phyloP scores from a whole-genome alignment of 2,113 vertebrate genomes.

The Sciurus niger region DNA sequence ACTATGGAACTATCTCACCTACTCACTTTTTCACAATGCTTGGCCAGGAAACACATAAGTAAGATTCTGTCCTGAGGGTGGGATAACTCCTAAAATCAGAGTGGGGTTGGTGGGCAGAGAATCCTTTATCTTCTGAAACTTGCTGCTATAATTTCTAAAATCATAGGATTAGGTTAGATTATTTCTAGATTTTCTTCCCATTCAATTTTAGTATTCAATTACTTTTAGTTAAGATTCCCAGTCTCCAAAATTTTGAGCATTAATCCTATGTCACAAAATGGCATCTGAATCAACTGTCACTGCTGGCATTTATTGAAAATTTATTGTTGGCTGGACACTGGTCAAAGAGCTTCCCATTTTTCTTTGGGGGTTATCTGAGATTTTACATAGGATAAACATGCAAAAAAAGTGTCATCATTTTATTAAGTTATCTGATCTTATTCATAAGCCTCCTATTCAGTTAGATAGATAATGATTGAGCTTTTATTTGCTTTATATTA shows the following conservation, averaged over 20 bases:
- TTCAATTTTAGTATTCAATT: neutral
- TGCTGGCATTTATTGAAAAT: slow-evolving; percentile 6
- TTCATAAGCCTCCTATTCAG: neutral
- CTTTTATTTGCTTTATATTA: neutral
- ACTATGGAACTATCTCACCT: neutral
- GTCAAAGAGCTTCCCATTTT: slow-evolving; percentile 25
- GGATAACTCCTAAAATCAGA: neutral
- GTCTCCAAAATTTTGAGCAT: neutral
- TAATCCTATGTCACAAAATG: neutral
- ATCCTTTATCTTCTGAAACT: slow-evolving; percentile 23
- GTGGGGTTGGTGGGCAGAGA: neutral
- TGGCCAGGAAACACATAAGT: rapidly evolving
- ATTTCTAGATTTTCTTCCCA: slow-evolving; percentile 53
- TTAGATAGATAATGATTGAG: neutral
- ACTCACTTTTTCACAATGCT: neutral
- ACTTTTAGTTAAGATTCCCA: slow-evolving; percentile 30
- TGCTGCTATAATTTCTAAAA: slow-evolving; percentile 55
- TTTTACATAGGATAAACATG: neutral
- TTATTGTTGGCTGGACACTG: neutral
- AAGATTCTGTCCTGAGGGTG: neutral
- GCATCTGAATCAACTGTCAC: slow-evolving; percentile 1
- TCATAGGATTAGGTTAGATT: slow-evolving; percentile 17
- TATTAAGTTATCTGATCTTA: slow-evolving; percentile 44
- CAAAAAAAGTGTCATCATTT: neutral
- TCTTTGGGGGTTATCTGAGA: neutral